Evolutionary conservation across 2,113 vertebrate genomes (phyloP).

Genomic region (Pongo pygmaeus): DNA sequence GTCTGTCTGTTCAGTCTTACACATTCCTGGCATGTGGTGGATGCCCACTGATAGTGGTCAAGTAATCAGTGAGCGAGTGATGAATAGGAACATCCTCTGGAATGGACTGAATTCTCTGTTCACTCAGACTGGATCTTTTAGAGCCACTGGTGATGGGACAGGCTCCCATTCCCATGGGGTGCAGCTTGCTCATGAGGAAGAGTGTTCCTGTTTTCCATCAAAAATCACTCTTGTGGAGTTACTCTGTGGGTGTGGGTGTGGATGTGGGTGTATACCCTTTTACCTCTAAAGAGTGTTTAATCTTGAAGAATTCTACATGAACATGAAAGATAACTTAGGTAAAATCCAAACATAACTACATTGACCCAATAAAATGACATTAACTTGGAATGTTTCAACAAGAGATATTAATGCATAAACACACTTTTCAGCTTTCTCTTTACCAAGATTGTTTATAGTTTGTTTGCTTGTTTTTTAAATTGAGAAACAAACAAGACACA

Average conservation of each 20-base stretch:
- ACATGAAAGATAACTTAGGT: background rate
- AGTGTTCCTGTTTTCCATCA: background rate
- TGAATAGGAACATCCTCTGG: background rate
- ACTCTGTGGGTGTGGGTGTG: background rate
- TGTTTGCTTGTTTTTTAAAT: background rate
- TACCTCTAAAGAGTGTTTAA: background rate
- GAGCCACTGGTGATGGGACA: accelerated
- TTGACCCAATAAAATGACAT: background rate
- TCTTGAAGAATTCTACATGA: background rate
- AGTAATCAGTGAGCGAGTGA: background rate
- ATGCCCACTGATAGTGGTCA: background rate
- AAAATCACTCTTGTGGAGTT: background rate
- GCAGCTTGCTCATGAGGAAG: background rate
- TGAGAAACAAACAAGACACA: background rate
- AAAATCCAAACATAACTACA: background rate
- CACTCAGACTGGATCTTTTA: background rate
- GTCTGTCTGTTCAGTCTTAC: background rate
- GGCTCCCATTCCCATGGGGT: too few species aligned
- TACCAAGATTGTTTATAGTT: background rate
- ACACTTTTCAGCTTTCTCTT: background rate
- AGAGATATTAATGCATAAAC: background rate
- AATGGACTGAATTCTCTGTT: background rate
- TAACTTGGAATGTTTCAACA: background rate
- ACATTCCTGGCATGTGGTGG: background rate
- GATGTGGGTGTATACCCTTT: background rate